phyloP scores from a whole-genome alignment of 2,888 invertebrate genomes.

The Acrocyrtus sp. region DNA sequence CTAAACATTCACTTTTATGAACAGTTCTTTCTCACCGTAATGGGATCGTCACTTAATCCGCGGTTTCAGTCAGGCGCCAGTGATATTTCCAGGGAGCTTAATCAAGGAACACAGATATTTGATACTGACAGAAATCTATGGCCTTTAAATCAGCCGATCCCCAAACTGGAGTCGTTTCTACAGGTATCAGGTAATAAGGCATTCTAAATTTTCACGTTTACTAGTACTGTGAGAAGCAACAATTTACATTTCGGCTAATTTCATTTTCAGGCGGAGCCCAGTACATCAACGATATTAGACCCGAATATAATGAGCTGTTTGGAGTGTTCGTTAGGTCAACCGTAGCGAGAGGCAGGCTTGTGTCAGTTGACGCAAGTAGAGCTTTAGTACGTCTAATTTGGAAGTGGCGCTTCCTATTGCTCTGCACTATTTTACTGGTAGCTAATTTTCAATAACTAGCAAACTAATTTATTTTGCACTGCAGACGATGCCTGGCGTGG shows the following conservation, averaged over 20 bases:
- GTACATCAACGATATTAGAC: constrained; percentile 71
- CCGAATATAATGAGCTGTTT: constrained; percentile 63
- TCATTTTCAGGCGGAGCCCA: constrained; percentile 83
- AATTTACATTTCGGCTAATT: no score
- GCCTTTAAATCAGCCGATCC: constrained; percentile 79
- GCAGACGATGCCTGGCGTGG: constrained; percentile 74
- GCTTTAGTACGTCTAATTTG: constrained; percentile 64
- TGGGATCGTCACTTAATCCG: neutral
- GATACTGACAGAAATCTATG: constrained; percentile 76
- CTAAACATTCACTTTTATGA: no score
- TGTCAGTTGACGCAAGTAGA: constrained; percentile 65
- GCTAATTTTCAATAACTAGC: neutral
- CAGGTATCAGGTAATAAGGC: constrained; percentile 70
- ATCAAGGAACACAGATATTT: constrained; percentile 75
- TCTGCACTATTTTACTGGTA: neutral
- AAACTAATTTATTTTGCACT: neutral
- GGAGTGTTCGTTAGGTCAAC: constrained; percentile 66
- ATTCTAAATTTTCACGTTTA: no score
- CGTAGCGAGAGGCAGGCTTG: constrained; percentile 65
- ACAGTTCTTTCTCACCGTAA: neutral
- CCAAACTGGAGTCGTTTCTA: constrained; percentile 76
- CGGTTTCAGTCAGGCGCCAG: constrained; percentile 12
- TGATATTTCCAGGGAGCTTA: constrained; percentile 11
- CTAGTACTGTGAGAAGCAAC: no score
- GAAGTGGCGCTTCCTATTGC: neutral